Evolutionary conservation across 2,797 vertebrate genomes (phyloP), one percentile per base, ranked within the genome.

Genomic region (Zonotrichia albicollis): DNA sequence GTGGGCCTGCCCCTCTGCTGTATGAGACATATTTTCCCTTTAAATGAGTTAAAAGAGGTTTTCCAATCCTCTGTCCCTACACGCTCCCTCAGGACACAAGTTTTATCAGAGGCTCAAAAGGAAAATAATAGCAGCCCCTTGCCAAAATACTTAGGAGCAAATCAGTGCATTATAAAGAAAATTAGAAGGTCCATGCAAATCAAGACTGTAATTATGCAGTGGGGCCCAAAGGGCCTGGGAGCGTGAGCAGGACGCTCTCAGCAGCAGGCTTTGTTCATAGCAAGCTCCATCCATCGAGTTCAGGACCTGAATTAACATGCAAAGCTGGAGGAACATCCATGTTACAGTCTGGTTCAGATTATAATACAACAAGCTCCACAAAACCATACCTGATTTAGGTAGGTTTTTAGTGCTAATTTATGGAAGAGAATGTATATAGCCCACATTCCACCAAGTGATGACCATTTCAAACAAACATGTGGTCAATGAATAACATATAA

Each of bases 401-500:
- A 91, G 96, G 61, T 95, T 97, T 97, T 94, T 78, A 96, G 96
- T 89, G 93, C 96, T 97, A 97, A 97, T 97, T 97, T 97, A 96
- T 93, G 95, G 91, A 97, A 94, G 93, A 95, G 95, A 95, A 94
- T 68, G 89, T 77, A 96, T 57, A 64, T 88, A 94, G 96, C 93
- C 97, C 16, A 11, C 94, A 95, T 96, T 97, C 97, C 96, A 90
- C 89, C 96, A 75, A 95, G 96, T 62, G 40, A 97, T 84, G 90
- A 96, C 96, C 93, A 91, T 98, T 98, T 98, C 97, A 97, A 98
- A 98, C 97, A 97, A 98, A 98, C 97, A 98, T 97, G 96, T 98
- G 97, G 97, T 97, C 96, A 97, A 97, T 96, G 97, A 98, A 97
- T 97, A 97, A 97, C 96, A 96, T 98, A 98, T 98, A 98, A 98